phyloP scores from a whole-genome alignment of 2,797 vertebrate genomes.

The Periophthalmus magnuspinnatus region DNA sequence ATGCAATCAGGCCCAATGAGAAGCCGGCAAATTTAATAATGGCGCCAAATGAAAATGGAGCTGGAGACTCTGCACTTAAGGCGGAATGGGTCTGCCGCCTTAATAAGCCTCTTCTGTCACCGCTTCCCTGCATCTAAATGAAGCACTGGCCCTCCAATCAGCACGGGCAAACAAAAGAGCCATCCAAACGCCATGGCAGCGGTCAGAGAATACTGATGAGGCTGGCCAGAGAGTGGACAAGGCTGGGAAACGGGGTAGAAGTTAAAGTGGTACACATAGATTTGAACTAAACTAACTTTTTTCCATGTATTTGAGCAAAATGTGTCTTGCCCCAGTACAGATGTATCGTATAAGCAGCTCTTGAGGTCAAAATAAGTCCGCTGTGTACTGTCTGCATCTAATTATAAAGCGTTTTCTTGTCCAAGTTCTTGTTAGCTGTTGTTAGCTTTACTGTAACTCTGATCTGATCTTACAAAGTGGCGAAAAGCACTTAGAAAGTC shows the following conservation, averaged over 20 bases:
- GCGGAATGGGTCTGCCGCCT: slow-evolving; percentile 58
- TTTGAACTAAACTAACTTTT: too few species aligned
- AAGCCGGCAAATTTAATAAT: slow-evolving; percentile 73
- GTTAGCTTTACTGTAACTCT: too few species aligned
- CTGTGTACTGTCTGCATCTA: too few species aligned
- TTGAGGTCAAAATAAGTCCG: too few species aligned
- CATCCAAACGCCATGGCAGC: slow-evolving; percentile 48
- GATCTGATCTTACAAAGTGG: too few species aligned
- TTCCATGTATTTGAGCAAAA: background rate
- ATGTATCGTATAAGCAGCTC: too few species aligned
- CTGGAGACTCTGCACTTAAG: slow-evolving; percentile 69
- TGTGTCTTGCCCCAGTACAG: too few species aligned
- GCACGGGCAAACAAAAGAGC: slow-evolving; percentile 65
- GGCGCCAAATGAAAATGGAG: slow-evolving; percentile 74
- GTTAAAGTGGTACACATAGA: background rate
- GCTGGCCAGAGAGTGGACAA: slow-evolving; percentile 22
- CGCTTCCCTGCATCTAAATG: slow-evolving; percentile 72
- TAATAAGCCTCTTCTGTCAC: slow-evolving; percentile 70
- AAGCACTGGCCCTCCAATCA: slow-evolving; percentile 69
- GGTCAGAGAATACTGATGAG: slow-evolving; percentile 45
- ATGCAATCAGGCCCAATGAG: slow-evolving; percentile 71
- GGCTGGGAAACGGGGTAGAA: background rate
- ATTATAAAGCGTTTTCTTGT: too few species aligned
- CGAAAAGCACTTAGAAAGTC: too few species aligned
- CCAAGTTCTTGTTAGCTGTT: too few species aligned